Evolutionary conservation across 1,140 invertebrate genomes (phyloP), one percentile per base, ranked within the genome.

Genomic region (Tetraneura akinire): DNA sequence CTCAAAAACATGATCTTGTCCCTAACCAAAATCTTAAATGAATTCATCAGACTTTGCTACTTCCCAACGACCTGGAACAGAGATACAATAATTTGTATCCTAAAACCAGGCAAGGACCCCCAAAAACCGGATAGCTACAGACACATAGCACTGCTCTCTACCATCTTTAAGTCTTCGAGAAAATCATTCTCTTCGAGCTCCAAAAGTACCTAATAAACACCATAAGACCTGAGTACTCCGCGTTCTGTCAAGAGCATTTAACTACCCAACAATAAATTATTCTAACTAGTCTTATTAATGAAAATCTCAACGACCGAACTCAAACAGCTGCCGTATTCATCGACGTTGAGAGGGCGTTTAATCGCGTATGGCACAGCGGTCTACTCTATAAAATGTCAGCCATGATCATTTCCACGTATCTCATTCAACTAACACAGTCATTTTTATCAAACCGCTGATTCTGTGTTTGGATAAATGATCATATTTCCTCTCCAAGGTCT

Each of bases 361-460:
- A 74, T 32, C 2, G 49, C 0, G 71, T 74, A 10, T 74, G 71
- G 64, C 64, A 68, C n/a, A 26, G 18, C 0, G 51, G 51, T 3
- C 23, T 74, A 0, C 1, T 74, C 3, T 21, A 74, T 10, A 74
- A 74, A 53, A 29, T 80, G 86, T 2, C 6, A 2, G 14, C 1
- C 37, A 32, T 53, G 23, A 13, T 9, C 16, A 42, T 66, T 21
- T n/a, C 37, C 45, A 9, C 4, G 1, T 51, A 1, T 16, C 9
- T 51, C 49, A 51, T 18, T 18, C 1, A 51, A 18, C 16, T 18
- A 18, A 51, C 18, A 9, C 1, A 16, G 1, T 51, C 49, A 1
- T 51, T 51, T 13, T 6, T 51, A 1, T 3, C 13, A 51, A 16
- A 51, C 49, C 1, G 49, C 1, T 3, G 14, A 2, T 51, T 51